phyloP scores from a whole-genome alignment of 2,888 invertebrate species.

The Hermaeophaga mercurialis region DNA sequence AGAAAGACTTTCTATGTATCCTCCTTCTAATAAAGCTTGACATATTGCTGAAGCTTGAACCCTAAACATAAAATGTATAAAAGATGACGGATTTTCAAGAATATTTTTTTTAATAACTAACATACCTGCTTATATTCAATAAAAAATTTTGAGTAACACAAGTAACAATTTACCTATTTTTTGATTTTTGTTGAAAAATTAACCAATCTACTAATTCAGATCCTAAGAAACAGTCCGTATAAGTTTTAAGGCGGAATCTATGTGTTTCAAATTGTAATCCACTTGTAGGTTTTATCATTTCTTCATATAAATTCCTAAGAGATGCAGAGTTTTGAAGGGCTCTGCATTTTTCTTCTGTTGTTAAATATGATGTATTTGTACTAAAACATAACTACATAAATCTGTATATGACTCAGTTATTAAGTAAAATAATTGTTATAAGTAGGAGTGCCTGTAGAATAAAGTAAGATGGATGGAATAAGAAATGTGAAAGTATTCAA shows the following conservation, averaged over 20 bases:
- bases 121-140: too few species aligned
- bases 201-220: conserved; percentile 85
- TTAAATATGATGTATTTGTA: conserved; percentile 53
- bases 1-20: conserved; percentile 71
- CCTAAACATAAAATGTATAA: conserved; percentile 54
- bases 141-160: neutral
- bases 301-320: conserved; percentile 66
- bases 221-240: conserved; percentile 77
- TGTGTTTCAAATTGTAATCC: conserved; percentile 67
- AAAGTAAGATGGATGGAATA: too few species aligned
- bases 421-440: too few species aligned
- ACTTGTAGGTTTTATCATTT: conserved; percentile 59
- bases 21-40: conserved; percentile 77
- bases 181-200: conserved; percentile 75
- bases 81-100: too few species aligned
- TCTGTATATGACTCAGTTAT: too few species aligned
- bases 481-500: neutral
- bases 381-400: conserved; percentile 24
- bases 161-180: conserved; percentile 65
- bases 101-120: too few species aligned
- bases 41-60: conserved; percentile 79
- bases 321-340: conserved; percentile 65
- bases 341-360: conserved; percentile 61
- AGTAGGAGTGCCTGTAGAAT: too few species aligned
- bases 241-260: conserved; percentile 74